Evolutionary conservation across 1,140 invertebrate species (phyloP).

Genomic region (Aphis gossypii): DNA sequence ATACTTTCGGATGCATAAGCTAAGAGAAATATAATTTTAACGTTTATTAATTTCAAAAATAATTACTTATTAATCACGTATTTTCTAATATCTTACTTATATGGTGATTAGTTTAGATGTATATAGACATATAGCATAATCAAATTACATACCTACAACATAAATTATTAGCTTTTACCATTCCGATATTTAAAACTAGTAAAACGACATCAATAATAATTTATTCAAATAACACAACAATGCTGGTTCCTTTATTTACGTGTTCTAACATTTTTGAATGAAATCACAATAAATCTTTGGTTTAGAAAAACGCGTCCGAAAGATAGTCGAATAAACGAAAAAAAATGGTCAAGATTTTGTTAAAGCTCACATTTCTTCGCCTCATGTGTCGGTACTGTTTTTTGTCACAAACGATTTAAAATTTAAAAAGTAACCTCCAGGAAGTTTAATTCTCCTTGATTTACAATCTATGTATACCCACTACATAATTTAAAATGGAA

Average conservation of each 20-base stretch:
- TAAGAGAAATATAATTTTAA: background rate
- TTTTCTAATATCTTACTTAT: background rate
- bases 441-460: background rate
- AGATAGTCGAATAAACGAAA: background rate
- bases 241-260: background rate
- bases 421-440: background rate
- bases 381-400: background rate
- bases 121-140: background rate
- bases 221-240: background rate
- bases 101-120: background rate
- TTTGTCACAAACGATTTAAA: conserved; percentile 8
- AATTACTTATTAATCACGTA: background rate
- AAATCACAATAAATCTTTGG: background rate
- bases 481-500: too few species aligned
- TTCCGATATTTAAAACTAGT: too few species aligned
- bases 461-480: background rate
- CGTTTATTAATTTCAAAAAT: background rate
- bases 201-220: too few species aligned
- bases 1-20: background rate
- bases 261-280: too few species aligned
- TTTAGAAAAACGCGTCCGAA: background rate
- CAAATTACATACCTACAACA: background rate
- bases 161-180: too few species aligned
- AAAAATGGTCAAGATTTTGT: too few species aligned
- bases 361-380: background rate